A percentile compares a stretch with the other conserved stretches of the same genome.
Evolutionary conservation across 2,888 invertebrate species (phyloP).

Genomic region (Ormyrus rosae): DNA sequence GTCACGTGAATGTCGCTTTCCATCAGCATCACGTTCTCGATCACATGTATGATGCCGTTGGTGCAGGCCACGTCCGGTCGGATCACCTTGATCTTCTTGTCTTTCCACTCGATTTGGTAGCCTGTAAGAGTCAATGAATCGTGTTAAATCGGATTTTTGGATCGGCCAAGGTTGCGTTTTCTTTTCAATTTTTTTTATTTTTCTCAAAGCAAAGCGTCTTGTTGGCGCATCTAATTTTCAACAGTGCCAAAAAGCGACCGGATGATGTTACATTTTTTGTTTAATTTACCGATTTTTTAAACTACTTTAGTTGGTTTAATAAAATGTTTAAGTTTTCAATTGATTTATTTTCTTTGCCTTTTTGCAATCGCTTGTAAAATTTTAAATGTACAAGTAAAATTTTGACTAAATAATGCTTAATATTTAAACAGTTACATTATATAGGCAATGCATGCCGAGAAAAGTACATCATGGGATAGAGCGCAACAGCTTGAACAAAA

Average conservation of each 20-base stretch:
- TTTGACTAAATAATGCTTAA: too few species aligned
- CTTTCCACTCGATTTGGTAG: conserved; percentile 91
- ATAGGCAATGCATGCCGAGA: too few species aligned
- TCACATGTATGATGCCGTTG: conserved; percentile 96
- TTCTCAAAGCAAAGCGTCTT: conserved; percentile 34
- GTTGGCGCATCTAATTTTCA: conserved; percentile 13
- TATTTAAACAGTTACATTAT: too few species aligned
- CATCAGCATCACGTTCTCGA: conserved; percentile 90
- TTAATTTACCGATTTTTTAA: too few species aligned
- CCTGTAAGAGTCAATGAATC: conserved; percentile 78
- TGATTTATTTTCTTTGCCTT: not conserved
- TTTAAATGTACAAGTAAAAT: too few species aligned
- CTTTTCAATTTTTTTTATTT: not conserved
- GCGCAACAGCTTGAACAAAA: too few species aligned
- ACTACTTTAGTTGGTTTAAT: too few species aligned
- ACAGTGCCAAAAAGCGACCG: conserved; percentile 20
- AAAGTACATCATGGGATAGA: too few species aligned
- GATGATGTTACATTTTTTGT: too few species aligned
- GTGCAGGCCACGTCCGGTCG: conserved; percentile 96
- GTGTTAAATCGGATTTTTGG: too few species aligned
- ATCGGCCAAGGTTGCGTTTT: too few species aligned
- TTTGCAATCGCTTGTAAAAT: too few species aligned
- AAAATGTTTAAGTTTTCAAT: not conserved
- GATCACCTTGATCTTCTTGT: conserved; percentile 88
- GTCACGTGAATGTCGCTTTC: conserved; percentile 89